Evolutionary conservation across 2,113 vertebrate species (phyloP).

Genomic region (Pan troglodytes): DNA sequence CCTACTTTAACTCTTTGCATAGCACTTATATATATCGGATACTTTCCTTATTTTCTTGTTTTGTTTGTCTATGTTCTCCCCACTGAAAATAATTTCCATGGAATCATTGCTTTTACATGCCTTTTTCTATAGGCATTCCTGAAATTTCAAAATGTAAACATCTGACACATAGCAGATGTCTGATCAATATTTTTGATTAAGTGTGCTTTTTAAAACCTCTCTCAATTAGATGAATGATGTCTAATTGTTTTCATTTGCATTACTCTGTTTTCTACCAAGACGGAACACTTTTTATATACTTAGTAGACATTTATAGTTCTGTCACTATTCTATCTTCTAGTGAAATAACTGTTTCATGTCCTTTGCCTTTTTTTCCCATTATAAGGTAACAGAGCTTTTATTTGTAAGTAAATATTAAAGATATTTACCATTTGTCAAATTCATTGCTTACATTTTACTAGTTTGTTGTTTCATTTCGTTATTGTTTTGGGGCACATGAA

Average conservation of each 20-base stretch:
- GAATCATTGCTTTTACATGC: neutral
- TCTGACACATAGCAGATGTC: neutral
- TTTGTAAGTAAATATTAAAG: neutral
- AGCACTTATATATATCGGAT: neutral
- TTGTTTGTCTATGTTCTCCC: neutral
- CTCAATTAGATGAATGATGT: neutral
- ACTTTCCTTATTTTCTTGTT: neutral
- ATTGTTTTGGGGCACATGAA: neutral
- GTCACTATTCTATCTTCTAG: neutral
- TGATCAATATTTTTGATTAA: neutral
- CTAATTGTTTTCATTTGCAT: neutral
- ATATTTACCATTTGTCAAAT: neutral
- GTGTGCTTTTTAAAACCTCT: neutral
- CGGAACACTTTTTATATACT: neutral
- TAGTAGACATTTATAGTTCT: neutral
- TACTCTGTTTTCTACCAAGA: neutral
- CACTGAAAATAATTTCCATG: neutral
- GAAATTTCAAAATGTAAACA: neutral
- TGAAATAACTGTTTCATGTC: neutral
- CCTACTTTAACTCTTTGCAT: neutral
- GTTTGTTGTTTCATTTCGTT: neutral
- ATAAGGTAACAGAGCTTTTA: neutral
- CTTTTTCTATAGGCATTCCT: neutral
- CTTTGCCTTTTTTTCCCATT: neutral
- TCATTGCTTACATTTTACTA: neutral